Base-by-base conservation (phyloP, 2,113 vertebrate genomes). In the Phalacrocorax pelagicus region DNA sequence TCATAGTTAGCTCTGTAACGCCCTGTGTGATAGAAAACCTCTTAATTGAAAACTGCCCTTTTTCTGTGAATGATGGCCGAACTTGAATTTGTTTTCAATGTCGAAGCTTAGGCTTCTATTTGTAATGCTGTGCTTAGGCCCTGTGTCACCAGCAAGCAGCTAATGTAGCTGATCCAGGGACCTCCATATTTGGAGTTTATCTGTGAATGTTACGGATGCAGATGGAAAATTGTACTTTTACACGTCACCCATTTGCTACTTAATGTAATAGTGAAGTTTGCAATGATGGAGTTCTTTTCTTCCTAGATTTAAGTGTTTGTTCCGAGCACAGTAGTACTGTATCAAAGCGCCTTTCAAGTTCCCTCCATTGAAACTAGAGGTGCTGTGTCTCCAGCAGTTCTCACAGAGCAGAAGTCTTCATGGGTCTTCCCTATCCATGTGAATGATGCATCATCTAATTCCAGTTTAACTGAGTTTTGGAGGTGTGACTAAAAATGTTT, bases 301-400 rank as follows among this genome's bases (percentile, higher is more conserved):
- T 70, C 40, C 92, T 46, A n/a, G 71, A 71, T 91, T 20, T 36
- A 66, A 62, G 80, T 51, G 38, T 89, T 87, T 74, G 46, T 94
- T 57, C 92, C 96, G 70, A 86, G 82, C 91, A 93, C 90, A 81
- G 44, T 4, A 34, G 47, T 97, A 52, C 78, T 74, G 59, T 91
- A 70, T 91, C 72, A 55, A 61, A 88, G 86, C 22, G 0, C 71
- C 86, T 92, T 96, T 90, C 75, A 80, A 9, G 58, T 73, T 92
- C 66, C 47, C 15, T 82, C 58, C 88, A 0, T 30, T 86, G 84
- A 95, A 96, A 74, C 26, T 36, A 54, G 74, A 89, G 71, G 62
- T 94, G 74, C 87, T 81, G 36, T 44, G 62, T 88, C 34, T 91
- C 61, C 78, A 77, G 82, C 46, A 29, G 46, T 59, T 96, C 78